These are phyloP conservation scores for Natator depressus DNA, from an alignment of 2,113 vertebrate genomes.

Conservation along the genomic window DNA sequence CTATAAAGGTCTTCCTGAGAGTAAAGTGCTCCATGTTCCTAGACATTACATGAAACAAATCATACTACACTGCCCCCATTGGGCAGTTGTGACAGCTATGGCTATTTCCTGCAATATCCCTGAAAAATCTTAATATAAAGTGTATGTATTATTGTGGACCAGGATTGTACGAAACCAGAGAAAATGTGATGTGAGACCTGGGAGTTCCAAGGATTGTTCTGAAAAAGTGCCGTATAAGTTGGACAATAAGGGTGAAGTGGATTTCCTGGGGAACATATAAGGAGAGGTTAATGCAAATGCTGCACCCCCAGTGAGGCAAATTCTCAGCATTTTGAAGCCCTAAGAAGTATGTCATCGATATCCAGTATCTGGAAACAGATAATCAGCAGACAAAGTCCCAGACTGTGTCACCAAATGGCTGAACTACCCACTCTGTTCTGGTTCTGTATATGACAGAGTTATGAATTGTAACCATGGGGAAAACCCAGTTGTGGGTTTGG, in stretches of 20 bases:
- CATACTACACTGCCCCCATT: background rate
- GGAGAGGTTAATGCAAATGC: background rate
- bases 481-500: background rate
- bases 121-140: background rate
- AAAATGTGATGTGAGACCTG: background rate
- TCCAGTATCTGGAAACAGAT: too few species aligned
- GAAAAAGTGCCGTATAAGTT: background rate
- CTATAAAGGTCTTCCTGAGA: background rate
- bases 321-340: background rate
- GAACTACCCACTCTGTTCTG: background rate
- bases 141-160: background rate
- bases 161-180: background rate
- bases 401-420: background rate
- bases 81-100: background rate
- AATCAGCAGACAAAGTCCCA: background rate
- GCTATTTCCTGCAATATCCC: background rate
- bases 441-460: background rate
- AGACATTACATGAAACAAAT: background rate
- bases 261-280: background rate
- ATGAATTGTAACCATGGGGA: background rate
- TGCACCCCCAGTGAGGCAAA: background rate
- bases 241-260: background rate
- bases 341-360: background rate
- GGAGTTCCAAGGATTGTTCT: background rate
- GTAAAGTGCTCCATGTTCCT: background rate